phyloP scores from a whole-genome alignment of 2,888 invertebrate species.

The Drosophila robusta region DNA sequence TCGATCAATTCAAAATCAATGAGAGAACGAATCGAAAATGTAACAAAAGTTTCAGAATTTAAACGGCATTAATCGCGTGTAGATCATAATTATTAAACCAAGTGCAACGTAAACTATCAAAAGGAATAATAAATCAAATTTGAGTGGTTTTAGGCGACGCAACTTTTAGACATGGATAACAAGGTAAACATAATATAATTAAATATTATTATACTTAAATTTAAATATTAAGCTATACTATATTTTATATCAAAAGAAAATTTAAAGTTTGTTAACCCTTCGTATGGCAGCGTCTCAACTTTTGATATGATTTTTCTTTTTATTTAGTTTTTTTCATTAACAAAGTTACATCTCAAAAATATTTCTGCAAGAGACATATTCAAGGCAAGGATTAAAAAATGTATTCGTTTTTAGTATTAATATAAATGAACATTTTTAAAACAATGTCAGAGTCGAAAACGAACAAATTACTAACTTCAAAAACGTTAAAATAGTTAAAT shows the following conservation, averaged over 20 bases:
- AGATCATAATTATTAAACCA: neutral
- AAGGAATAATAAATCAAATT: slow-evolving; percentile 23
- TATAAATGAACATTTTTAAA: too few species aligned
- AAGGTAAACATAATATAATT: slow-evolving; percentile 55
- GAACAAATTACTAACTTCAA: too few species aligned
- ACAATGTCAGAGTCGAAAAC: too few species aligned
- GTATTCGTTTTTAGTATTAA: too few species aligned
- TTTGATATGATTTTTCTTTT: too few species aligned
- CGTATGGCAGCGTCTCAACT: too few species aligned
- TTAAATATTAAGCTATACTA: slow-evolving; percentile 13
- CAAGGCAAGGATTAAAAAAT: too few species aligned
- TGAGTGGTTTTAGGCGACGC: slow-evolving; percentile 66
- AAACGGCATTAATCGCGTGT: slow-evolving; percentile 1
- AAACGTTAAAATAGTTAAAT: too few species aligned
- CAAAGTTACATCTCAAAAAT: too few species aligned
- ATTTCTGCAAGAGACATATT: too few species aligned
- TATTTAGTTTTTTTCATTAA: too few species aligned
- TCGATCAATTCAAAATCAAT: slow-evolving; percentile 3
- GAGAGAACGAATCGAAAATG: slow-evolving; percentile 4
- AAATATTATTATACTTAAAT: neutral
- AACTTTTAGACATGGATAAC: slow-evolving; percentile 66
- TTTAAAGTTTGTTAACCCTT: neutral
- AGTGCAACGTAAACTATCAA: slow-evolving; percentile 16
- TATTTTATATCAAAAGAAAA: neutral
- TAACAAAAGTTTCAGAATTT: neutral